phyloP scores from a whole-genome alignment of 2,888 invertebrate genomes.

The Endomychus coccineus region DNA sequence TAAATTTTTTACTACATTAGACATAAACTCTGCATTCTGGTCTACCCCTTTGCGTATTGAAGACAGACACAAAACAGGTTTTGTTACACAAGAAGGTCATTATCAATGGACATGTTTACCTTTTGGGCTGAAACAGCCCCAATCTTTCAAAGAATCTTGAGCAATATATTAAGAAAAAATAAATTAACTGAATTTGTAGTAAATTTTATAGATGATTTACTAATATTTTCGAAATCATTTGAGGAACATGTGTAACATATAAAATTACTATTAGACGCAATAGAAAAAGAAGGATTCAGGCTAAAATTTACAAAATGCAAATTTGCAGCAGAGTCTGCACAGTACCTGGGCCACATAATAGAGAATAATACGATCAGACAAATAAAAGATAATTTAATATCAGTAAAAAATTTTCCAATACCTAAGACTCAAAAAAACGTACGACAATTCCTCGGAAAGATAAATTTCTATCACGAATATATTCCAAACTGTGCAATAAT shows the following conservation, averaged over 20 bases:
- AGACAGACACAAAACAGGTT: slow-evolving; percentile 29
- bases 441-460: slow-evolving; percentile 16
- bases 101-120: slow-evolving; percentile 23
- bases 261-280: slow-evolving; percentile 11
- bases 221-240: slow-evolving; percentile 23
- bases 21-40: slow-evolving; percentile 38
- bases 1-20: slow-evolving; percentile 31
- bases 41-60: slow-evolving; percentile 31
- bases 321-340: slow-evolving; percentile 13
- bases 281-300: slow-evolving; percentile 13
- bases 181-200: slow-evolving; percentile 17
- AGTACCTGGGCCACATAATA: slow-evolving; percentile 16
- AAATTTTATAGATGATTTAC: slow-evolving; percentile 24
- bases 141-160: slow-evolving; percentile 21
- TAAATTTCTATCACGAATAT: slow-evolving; percentile 16
- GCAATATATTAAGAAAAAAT: slow-evolving; percentile 18
- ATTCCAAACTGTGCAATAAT: slow-evolving; percentile 17
- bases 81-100: slow-evolving; percentile 25
- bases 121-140: slow-evolving; percentile 23
- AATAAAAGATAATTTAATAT: slow-evolving; percentile 17
- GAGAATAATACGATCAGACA: slow-evolving; percentile 11
- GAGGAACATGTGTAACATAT: slow-evolving; percentile 20
- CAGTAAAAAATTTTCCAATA: slow-evolving; percentile 14
- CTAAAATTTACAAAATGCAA: slow-evolving; percentile 16
- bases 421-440: slow-evolving; percentile 17